phyloP scores from a whole-genome alignment of 2,888 invertebrate genomes.

The Leucophora obtusa region DNA sequence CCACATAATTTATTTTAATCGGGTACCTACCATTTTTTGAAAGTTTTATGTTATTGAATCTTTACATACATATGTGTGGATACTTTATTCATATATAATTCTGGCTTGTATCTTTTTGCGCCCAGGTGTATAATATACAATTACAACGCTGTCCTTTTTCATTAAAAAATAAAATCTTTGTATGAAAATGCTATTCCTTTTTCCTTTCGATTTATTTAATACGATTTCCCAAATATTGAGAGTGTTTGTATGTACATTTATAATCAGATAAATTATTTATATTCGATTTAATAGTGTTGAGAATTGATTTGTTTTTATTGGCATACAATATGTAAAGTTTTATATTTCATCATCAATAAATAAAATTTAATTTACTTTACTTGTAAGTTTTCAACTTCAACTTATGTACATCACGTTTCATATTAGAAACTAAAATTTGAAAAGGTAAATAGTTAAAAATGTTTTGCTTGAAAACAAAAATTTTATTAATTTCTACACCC shows the following conservation, averaged over 20 bases:
- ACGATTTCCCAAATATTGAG: not conserved
- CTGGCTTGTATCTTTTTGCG: too few species aligned
- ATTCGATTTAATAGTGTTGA: constrained; percentile 14
- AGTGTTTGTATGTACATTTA: not conserved
- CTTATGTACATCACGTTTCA: too few species aligned
- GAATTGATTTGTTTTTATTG: constrained; percentile 17
- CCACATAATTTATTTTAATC: too few species aligned
- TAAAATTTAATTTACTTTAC: constrained; percentile 3
- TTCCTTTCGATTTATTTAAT: not conserved
- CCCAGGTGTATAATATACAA: not conserved
- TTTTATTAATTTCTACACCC: too few species aligned
- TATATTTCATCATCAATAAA: not conserved
- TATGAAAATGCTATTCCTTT: not conserved
- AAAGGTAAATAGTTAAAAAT: too few species aligned
- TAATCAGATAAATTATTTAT: constrained; percentile 23
- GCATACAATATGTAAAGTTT: not conserved
- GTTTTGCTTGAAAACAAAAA: too few species aligned
- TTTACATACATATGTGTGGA: too few species aligned
- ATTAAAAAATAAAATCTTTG: not conserved
- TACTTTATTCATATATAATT: too few species aligned
- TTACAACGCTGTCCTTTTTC: not conserved
- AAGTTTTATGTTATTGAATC: too few species aligned
- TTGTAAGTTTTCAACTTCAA: not conserved
- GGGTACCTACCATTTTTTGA: too few species aligned
- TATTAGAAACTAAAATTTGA: too few species aligned